These are phyloP conservation scores for Leptopterna dolabrata DNA, from an alignment of 2,888 invertebrate genomes.

Conservation along the genomic window DNA sequence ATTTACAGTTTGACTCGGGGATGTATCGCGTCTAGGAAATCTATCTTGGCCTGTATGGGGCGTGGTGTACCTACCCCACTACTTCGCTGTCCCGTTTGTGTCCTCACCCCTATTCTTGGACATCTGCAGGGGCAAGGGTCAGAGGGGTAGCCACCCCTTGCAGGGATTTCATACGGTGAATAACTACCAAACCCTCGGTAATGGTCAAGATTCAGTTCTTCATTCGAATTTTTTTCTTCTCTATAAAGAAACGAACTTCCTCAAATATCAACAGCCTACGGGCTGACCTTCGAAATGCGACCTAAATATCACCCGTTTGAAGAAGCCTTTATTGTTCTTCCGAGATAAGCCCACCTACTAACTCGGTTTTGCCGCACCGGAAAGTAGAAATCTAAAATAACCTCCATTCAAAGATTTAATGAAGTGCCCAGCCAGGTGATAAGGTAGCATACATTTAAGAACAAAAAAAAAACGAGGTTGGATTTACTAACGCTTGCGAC, in stretches of 20 bases:
- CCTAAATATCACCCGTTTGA: neutral
- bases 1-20: neutral
- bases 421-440: neutral
- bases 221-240: neutral
- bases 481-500: neutral
- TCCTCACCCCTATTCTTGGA: neutral
- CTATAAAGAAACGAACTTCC: neutral
- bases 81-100: neutral
- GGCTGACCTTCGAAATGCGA: neutral
- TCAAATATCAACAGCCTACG: neutral
- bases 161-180: neutral
- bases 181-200: neutral
- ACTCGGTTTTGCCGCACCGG: neutral
- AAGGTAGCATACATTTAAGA: neutral
- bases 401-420: neutral
- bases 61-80: conserved; percentile 1
- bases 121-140: neutral
- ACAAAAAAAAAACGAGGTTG: neutral
- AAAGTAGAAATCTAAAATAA: neutral
- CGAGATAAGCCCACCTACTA: neutral
- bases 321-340: neutral
- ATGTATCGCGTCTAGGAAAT: neutral
- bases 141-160: neutral
- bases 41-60: neutral
- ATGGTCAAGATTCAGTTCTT: neutral